phyloP scores from a whole-genome alignment of 2,113 vertebrate genomes.

The Gorilla gorilla region DNA sequence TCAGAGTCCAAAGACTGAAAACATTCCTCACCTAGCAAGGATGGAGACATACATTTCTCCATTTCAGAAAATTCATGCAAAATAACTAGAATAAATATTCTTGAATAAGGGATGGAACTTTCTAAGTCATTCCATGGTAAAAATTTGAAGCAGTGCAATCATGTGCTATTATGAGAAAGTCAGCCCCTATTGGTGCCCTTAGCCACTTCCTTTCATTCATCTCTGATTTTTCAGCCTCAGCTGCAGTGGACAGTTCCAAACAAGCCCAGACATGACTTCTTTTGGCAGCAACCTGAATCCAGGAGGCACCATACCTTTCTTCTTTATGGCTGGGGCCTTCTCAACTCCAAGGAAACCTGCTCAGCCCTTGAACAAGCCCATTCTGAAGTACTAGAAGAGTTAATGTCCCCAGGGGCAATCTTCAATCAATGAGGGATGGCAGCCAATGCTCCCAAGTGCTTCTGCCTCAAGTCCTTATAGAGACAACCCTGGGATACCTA shows the following conservation, averaged over 20 bases:
- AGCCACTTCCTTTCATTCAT: not conserved
- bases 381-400: not conserved
- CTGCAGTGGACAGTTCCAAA: not conserved
- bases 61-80: not conserved
- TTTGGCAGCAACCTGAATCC: not conserved
- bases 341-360: not conserved
- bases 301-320: not conserved
- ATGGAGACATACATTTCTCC: not conserved
- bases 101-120: not conserved
- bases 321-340: not conserved
- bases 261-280: not conserved
- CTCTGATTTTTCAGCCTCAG: not conserved
- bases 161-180: not conserved
- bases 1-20: not conserved
- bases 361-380: not conserved
- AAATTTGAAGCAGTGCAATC: not conserved
- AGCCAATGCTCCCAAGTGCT: not conserved
- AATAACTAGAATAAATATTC: not conserved
- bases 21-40: not conserved
- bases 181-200: not conserved
- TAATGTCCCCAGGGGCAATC: not conserved
- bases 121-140: not conserved
- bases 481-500: not conserved
- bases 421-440: not conserved
- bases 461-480: not conserved